These are phyloP conservation scores for Megamerina dolium DNA, from an alignment of 2,888 invertebrate genomes.

Conservation along the genomic window DNA sequence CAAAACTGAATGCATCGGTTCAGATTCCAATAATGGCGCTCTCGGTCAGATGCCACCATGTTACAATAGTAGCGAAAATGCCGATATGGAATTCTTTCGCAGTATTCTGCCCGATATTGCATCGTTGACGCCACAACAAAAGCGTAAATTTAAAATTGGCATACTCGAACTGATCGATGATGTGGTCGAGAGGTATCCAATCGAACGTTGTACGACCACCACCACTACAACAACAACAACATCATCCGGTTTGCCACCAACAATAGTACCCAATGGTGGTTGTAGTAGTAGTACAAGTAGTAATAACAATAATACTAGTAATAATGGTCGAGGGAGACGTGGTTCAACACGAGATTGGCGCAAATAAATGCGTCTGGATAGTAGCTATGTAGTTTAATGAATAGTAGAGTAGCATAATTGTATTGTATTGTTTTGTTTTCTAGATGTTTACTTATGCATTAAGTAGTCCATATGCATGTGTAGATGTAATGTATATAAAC, in stretches of 20 bases:
- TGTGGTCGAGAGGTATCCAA: conserved; percentile 42
- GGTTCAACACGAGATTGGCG: conserved; percentile 35
- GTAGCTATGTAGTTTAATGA: neutral
- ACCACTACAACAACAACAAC: conserved; percentile 13
- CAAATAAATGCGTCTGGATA: conserved; percentile 20
- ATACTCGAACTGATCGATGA: conserved; percentile 52
- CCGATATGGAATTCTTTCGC: conserved; percentile 51
- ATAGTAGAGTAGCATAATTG: neutral
- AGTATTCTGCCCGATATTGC: conserved; percentile 54
- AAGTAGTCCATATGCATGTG: no score
- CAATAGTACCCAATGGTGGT: conserved; percentile 18
- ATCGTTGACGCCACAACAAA: conserved; percentile 51
- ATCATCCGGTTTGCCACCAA: conserved; percentile 15
- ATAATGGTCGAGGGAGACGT: no score
- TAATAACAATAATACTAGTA: no score
- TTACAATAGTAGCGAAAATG: conserved; percentile 33
- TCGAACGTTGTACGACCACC: conserved; percentile 18
- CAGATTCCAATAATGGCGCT: conserved; percentile 30
- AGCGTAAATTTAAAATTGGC: conserved; percentile 53
- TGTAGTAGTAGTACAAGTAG: no score
- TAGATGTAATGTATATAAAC: no score
- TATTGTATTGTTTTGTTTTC: neutral
- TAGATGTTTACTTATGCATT: no score
- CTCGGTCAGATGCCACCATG: conserved; percentile 17
- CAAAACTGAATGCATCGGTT: conserved; percentile 36